A percentile compares a stretch with the other conserved stretches of the same genome.
Evolutionary conservation across 2,797 vertebrate species (phyloP).

Genomic region (Hydrophis major): DNA sequence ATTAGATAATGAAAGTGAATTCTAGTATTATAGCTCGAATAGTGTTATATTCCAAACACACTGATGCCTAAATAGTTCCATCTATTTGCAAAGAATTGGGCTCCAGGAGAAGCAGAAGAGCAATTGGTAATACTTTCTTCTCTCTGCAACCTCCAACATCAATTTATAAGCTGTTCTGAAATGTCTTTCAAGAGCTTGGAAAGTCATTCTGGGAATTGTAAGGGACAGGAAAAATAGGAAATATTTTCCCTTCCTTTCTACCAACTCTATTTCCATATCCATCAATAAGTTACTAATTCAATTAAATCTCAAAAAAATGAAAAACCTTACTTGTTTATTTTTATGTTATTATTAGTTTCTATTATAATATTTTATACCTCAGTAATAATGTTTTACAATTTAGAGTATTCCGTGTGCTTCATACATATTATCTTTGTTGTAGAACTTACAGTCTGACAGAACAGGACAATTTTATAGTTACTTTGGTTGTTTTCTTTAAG

Average conservation of each 20-base stretch:
- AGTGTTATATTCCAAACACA: neutral
- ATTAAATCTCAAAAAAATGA: neutral
- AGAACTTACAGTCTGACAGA: neutral
- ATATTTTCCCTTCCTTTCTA: neutral
- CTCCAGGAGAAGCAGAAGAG: neutral
- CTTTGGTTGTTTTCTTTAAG: neutral
- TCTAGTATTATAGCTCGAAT: neutral
- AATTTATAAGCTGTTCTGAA: neutral
- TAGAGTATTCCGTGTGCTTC: neutral
- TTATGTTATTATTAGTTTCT: neutral
- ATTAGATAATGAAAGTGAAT: neutral
- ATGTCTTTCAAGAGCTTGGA: neutral
- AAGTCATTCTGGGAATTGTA: neutral
- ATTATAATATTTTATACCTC: neutral
- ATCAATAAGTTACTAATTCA: neutral
- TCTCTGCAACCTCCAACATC: neutral
- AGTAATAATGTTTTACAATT: neutral
- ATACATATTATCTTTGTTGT: neutral
- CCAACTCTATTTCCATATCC: neutral
- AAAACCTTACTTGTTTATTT: neutral
- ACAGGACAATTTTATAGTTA: neutral
- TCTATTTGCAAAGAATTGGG: neutral
- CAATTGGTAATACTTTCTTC: neutral
- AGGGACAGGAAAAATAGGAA: neutral
- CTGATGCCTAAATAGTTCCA: neutral